A percentile compares a stretch with the other conserved stretches of the same genome.
Conservation (phyloP, 2,113 vertebrate genomes). For the Pungitius pungitius region DNA sequence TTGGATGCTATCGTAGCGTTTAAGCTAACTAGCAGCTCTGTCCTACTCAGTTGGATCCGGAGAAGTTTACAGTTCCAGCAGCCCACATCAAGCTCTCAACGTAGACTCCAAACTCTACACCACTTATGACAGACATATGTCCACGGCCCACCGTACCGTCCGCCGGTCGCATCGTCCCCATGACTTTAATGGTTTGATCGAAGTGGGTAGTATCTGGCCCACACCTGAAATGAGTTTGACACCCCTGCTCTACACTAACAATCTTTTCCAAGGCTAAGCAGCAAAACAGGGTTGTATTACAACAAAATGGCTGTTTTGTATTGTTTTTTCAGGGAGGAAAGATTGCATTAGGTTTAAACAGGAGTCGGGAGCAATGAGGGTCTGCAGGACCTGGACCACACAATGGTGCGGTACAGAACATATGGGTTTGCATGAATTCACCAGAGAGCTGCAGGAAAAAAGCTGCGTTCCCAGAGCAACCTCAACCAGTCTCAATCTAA, state of each 20-base stretch:
- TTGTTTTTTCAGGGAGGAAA: too few relatives aligned
- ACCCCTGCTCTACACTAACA: too few relatives aligned
- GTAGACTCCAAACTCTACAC: neutral
- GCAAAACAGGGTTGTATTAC: neutral
- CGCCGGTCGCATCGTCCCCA: too few relatives aligned
- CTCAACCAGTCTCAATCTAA: slow-evolving; percentile 35
- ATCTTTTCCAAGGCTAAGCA: neutral
- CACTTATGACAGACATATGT: too few relatives aligned
- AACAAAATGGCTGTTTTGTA: neutral
- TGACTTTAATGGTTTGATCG: too few relatives aligned
- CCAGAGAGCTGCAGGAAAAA: slow-evolving; percentile 3
- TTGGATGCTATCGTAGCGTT: neutral
- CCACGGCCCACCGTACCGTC: too few relatives aligned
- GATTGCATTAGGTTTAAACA: slow-evolving; percentile 4
- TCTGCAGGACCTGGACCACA: slow-evolving; percentile 13
- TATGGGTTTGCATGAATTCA: slow-evolving; percentile 18
- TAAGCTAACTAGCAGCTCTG: neutral
- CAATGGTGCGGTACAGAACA: neutral
- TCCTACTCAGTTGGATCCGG: neutral
- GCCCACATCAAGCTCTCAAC: neutral
- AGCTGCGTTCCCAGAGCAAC: slow-evolving; percentile 22
- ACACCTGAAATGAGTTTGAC: too few relatives aligned
- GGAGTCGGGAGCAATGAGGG: neutral
- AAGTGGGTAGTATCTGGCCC: too few relatives aligned
- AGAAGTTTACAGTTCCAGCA: neutral